phyloP scores from a whole-genome alignment of 1,140 invertebrate species.

The Pseudomyrmex pallidus region DNA sequence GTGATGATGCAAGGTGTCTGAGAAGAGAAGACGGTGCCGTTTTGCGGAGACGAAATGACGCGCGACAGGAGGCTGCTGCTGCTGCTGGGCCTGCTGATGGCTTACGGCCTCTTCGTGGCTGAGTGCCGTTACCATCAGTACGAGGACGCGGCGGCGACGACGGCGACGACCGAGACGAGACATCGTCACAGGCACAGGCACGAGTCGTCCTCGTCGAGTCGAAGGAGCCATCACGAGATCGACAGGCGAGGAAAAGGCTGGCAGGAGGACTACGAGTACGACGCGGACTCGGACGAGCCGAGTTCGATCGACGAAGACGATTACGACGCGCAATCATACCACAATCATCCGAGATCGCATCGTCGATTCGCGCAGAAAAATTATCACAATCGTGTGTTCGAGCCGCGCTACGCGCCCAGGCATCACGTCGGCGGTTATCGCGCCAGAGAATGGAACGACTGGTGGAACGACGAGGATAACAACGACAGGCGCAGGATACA shows the following conservation, averaged over 20 bases:
- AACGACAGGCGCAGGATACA: constrained; percentile 36
- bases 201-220: constrained; percentile 55
- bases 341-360: constrained; percentile 52
- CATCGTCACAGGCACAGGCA: constrained; percentile 78
- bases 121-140: constrained; percentile 60
- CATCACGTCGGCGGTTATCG: constrained; percentile 43
- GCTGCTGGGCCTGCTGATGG: constrained; percentile 60
- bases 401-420: constrained; percentile 41
- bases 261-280: constrained; percentile 65
- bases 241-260: constrained; percentile 57
- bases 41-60: constrained; percentile 62
- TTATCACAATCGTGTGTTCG: constrained; percentile 35
- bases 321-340: constrained; percentile 51
- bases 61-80: constrained; percentile 70
- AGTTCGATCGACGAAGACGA: constrained; percentile 21
- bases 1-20: constrained; percentile 63
- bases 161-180: constrained; percentile 20
- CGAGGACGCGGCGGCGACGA: constrained; percentile 50
- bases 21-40: not conserved
- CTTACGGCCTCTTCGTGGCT: constrained; percentile 63
- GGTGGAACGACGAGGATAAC: constrained; percentile 38
- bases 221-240: constrained; percentile 57
- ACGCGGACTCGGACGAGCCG: constrained; percentile 38
- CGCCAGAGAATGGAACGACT: constrained; percentile 35
- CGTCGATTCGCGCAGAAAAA: constrained; percentile 24